Evolutionary conservation across 2,888 invertebrate genomes (phyloP).

Genomic region (Pollenia amentaria): DNA sequence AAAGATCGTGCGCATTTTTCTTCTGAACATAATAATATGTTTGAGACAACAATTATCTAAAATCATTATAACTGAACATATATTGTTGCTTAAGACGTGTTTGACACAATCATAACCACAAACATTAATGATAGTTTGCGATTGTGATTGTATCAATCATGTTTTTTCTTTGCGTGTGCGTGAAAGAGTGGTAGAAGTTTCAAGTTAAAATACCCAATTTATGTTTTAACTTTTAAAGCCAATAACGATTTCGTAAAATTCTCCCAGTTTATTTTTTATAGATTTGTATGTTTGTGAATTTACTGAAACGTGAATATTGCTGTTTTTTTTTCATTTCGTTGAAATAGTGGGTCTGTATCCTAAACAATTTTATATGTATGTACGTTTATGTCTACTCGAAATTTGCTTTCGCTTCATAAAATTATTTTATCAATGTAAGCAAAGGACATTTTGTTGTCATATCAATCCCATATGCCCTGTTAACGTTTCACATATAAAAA

Average conservation of each 20-base stretch:
- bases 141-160: too few relatives aligned
- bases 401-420: conserved; percentile 61
- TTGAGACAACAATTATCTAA: too few relatives aligned
- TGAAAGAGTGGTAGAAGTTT: background rate
- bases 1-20: too few relatives aligned
- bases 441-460: conserved; percentile 82
- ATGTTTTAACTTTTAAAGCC: background rate
- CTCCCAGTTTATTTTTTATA: too few relatives aligned
- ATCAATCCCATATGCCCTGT: conserved; percentile 84
- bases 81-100: too few relatives aligned
- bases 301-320: too few relatives aligned
- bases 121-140: too few relatives aligned
- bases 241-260: background rate
- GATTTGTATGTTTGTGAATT: too few relatives aligned
- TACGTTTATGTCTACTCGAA: conserved; percentile 17
- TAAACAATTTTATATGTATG: background rate
- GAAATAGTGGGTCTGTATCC: background rate
- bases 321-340: background rate
- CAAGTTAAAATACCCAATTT: conserved; percentile 5
- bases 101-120: too few relatives aligned
- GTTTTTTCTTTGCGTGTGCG: too few relatives aligned
- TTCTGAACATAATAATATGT: too few relatives aligned
- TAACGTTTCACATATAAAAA: conserved; percentile 79
- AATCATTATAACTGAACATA: too few relatives aligned
- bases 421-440: conserved; percentile 60